These are phyloP conservation scores for Hydrolagus colliei DNA, from an alignment of 2,797 vertebrate species.

Conservation along the genomic window DNA sequence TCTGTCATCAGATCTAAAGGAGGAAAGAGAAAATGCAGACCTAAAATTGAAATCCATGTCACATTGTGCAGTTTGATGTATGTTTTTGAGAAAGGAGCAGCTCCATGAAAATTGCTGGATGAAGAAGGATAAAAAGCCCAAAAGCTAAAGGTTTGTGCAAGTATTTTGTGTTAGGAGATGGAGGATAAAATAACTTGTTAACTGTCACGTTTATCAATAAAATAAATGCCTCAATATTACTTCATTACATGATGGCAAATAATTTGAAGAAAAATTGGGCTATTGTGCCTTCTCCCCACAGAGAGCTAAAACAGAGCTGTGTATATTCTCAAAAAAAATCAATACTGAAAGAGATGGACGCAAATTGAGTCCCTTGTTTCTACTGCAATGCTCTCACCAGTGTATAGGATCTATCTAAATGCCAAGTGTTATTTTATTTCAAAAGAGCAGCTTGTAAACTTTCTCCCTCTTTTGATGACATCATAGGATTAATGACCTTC, in stretches of 20 bases:
- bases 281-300: constrained; percentile 2
- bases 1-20: too few relatives aligned
- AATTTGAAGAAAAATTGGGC: constrained; percentile 6
- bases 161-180: background rate
- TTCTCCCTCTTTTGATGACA: background rate
- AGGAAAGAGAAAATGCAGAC: background rate
- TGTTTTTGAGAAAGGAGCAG: background rate
- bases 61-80: background rate
- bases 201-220: constrained; percentile 8
- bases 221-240: constrained; percentile 15
- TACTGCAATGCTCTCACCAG: background rate
- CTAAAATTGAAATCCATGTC: background rate
- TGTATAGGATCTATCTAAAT: background rate
- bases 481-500: background rate
- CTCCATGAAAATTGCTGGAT: background rate
- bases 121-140: background rate
- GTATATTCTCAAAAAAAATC: constrained; percentile 6
- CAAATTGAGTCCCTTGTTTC: background rate
- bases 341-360: background rate
- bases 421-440: background rate
- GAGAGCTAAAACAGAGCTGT: constrained; percentile 16
- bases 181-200: background rate
- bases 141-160: background rate
- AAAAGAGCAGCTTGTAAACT: background rate
- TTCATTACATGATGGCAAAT: constrained; percentile 8